Evolutionary conservation across 92 coral and sea anemone genomes (phyloP), one percentile per base, ranked within the genome.

Genomic region (Nematostella vectensis): DNA sequence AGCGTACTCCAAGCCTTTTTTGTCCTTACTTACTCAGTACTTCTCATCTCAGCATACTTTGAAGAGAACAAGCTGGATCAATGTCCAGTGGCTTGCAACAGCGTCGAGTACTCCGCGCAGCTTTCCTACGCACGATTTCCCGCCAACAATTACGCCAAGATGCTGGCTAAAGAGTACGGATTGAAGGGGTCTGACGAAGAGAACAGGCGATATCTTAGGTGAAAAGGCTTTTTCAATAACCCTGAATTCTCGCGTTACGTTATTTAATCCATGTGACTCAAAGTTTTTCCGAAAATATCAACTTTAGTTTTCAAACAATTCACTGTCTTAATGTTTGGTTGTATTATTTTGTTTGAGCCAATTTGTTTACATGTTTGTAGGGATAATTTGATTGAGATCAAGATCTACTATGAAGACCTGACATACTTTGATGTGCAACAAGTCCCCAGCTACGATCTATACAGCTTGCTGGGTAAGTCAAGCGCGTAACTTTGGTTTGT

Each of bases 51-150:
- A 85, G 95, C 51, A 20, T 47, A 70, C 42, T 85, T 85, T 25
- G 76, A 85, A 45, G 59, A 67, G 13, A 58, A 80, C 24, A 85
- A 80, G 58, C 58, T 85, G 39, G 95, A 85, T 23, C 75, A 71
- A 21, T 85, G 95, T 40, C 95, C 95, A 15, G 88, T 85, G 48
- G 88, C 95, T 8, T 85, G 95, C 37, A 68, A 75, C 2, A 85
- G 95, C 50, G 77, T 81, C 48, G 88, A 85, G 23, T 85, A 75
- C 51, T 80, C 88, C 15, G 95, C 84, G 6, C 66, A 69, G 40
- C 45, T 85, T 36, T 85, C 95, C 18, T 85, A 80, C 61, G 77
- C 95, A 2, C 60, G 82, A 24, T 85, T 65, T 31, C 95, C 95
- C 0, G 74, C 95, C 54, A 85, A 85, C 62, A 53, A 57, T 0